Evolutionary conservation across 2,113 vertebrate genomes (phyloP), one percentile per base, ranked within the genome.

Genomic region (Corydoras maculifer): DNA sequence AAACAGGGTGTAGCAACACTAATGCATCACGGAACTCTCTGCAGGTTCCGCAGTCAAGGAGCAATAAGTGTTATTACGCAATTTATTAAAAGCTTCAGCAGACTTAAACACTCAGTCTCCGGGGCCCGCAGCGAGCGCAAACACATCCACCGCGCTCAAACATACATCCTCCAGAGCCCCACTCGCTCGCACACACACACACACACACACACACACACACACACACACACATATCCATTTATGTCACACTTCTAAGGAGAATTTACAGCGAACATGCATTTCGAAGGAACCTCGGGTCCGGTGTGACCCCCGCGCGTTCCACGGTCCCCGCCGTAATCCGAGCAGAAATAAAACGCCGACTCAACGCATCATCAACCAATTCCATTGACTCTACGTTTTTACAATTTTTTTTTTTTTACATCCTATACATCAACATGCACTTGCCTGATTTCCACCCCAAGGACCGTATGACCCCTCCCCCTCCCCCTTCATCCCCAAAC

Each of bases 141-240:
- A 68, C 53, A 68, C 51, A 68, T 57, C 55, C 35, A 68, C 54
- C 15, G 43, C 18, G 32, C 29, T 68, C 65, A 67, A 32, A 57
- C 54, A 57, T 57, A 8, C 65, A 58, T 68, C 32, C 53, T 58
- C 51, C 13, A 67, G 10, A 55, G 53, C 7, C 31, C 30, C 65
- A 8, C 14, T 3, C 31, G 65, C 51, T 25, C 13, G 1, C 13
- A 12, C 8, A 29, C 25, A 53, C 63, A 65, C 63, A 65, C 50
- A 62, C 61, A 62, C 12, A 62, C 5, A 32, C 29, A 66, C 50
- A 31, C 64, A 32, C 29, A 66, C 64, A 54, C 25, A 32, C 8
- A 35, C 50, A 54, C 7, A 54, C 25, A 32, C 8, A 35, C 50
- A 54, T 3, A 54, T 25, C 49, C 18, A 51, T 14, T 14, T 12